Conservation (phyloP, 2,113 vertebrate species). For the Alligator mississippiensis region DNA sequence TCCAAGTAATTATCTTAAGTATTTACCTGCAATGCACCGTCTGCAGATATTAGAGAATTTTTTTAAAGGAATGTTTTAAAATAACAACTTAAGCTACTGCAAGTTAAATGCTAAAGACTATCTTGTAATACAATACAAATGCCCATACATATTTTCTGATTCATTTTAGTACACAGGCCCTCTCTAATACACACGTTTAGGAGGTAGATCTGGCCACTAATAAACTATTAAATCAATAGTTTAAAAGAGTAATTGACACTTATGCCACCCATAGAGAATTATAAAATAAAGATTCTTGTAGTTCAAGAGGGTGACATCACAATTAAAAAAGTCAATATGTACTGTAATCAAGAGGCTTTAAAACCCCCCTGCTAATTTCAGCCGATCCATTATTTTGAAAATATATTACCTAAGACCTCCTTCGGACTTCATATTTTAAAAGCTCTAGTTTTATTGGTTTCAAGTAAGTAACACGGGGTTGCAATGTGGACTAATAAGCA, state of each 20-base stretch:
- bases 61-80: not conserved
- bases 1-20: not conserved
- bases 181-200: accelerated
- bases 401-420: not conserved
- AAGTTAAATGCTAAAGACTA: not conserved
- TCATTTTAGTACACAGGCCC: too few species aligned
- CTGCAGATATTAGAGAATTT: not conserved
- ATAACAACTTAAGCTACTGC: not conserved
- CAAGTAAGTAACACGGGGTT: not conserved
- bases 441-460: not conserved
- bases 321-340: not conserved
- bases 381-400: not conserved
- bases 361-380: not conserved
- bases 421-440: not conserved
- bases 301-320: not conserved
- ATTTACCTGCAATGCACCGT: not conserved
- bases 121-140: not conserved
- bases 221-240: not conserved
- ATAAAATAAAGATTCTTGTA: not conserved
- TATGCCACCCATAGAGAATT: not conserved
- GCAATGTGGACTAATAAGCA: not conserved
- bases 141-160: not conserved
- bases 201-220: not conserved
- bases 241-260: not conserved
- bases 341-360: not conserved